phyloP scores from a whole-genome alignment of 2,113 vertebrate genomes.

The Thunnus thynnus region DNA sequence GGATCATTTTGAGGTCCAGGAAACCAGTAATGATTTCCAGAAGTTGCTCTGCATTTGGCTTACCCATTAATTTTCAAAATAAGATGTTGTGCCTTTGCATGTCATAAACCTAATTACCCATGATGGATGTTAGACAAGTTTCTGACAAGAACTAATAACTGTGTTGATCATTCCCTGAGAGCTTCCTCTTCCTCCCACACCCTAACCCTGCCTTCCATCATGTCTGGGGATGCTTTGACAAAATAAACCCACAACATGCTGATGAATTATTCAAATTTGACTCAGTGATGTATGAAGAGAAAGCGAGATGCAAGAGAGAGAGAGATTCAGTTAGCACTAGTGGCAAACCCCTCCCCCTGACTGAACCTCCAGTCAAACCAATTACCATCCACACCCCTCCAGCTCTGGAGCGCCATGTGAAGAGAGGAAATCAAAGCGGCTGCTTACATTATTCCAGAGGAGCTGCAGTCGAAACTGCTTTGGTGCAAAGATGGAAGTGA shows the following conservation, averaged over 20 bases:
- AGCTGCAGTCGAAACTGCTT: slow-evolving; percentile 54
- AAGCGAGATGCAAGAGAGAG: slow-evolving; percentile 45
- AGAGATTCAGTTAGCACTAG: slow-evolving; percentile 62
- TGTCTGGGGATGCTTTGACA: slow-evolving; percentile 70
- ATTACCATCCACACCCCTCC: slow-evolving; percentile 66
- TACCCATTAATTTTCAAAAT: slow-evolving; percentile 62
- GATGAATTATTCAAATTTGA: slow-evolving; percentile 82
- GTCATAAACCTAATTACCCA: slow-evolving; percentile 70
- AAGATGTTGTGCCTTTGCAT: slow-evolving; percentile 63
- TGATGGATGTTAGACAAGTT: slow-evolving; percentile 71
- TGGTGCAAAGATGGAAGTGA: slow-evolving; percentile 44
- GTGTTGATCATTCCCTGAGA: slow-evolving; percentile 62
- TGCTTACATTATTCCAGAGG: slow-evolving; percentile 53
- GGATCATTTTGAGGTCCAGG: slow-evolving; percentile 24
- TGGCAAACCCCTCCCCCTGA: slow-evolving; percentile 55
- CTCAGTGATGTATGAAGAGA: slow-evolving; percentile 78
- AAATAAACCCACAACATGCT: slow-evolving; percentile 79
- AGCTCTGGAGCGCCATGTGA: slow-evolving; percentile 44
- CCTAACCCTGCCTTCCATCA: slow-evolving; percentile 53
- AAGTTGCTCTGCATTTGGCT: slow-evolving; percentile 27
- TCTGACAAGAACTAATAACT: slow-evolving; percentile 73
- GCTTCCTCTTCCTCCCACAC: slow-evolving; percentile 53
- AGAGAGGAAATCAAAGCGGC: slow-evolving; percentile 39
- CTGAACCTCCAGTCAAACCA: slow-evolving; percentile 73
- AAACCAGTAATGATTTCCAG: slow-evolving; percentile 41